Evolutionary conservation across 2,797 vertebrate species (phyloP), one percentile per base, ranked within the genome.

Genomic region (Sebastes steindachneri): DNA sequence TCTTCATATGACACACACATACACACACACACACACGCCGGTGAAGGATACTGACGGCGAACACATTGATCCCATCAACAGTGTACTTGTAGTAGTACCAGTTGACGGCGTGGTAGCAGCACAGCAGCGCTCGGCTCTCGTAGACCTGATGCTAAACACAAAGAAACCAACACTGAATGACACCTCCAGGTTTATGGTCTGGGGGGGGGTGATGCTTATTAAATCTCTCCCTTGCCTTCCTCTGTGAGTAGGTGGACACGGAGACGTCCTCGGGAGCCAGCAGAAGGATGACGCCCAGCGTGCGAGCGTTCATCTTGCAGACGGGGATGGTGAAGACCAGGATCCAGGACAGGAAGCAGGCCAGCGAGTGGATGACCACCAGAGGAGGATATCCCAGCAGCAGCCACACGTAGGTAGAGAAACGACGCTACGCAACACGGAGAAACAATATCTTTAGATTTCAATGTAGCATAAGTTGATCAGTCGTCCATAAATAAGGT

Each of bases 71-170:
- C 66, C 97, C 97, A 0, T 97, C 96, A 19, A 96, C 96, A 0
- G 96, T 89, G 21, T 97, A 97, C 77, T 97, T 98, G 95, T 98
- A 97, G 90, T 97, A 97, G 90, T 97, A 97, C 84, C 95, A 93
- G 88, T 97, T 98, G 26, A 92, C 59, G 0, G 97, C 97, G 0
- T 88, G 91, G 88, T 96, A 95, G 85, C 96, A 97, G 93, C 96
- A 97, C 57, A 97, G 92, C 41, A 96, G 78, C 15, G 95, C 79
- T 94, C 89, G 91, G 68, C 84, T 7, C 88, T 96, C 82, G 33
- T 90, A 71, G 83, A 93, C 0, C 48, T 93, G 83, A 87, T 86
- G 80, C 96, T 96, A 73, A 67, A 65, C 41, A 59, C 1, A 62
- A 53, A 73, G 4, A 67, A 68, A 71, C 7, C 31, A 59, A 66